Evolutionary conservation across 2,888 invertebrate species (phyloP), one percentile per base, ranked within the genome.

Genomic region (Tribolium freemani): DNA sequence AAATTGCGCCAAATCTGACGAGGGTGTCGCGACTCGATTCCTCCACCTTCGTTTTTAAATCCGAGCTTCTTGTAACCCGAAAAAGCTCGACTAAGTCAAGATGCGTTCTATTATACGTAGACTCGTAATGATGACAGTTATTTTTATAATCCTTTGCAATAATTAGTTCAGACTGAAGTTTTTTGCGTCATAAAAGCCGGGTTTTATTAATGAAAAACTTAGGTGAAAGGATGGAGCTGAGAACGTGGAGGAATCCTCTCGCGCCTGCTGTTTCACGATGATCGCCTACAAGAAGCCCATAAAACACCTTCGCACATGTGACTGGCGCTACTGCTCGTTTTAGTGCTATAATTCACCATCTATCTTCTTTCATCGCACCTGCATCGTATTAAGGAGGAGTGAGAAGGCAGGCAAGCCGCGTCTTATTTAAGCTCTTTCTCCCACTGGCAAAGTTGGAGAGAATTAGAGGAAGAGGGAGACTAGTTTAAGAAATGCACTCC

Each of bases 301-400:
- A 82, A 82, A 82, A 82, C 83, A 83, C 83, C 81, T 82, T 81
- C 79, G 82, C 83, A 82, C 81, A 82, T 81, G 82, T 79, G 80
- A 80, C 81, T 79, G 81, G 81, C 81, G 82, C 81, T 82, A 83
- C 83, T 77, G 79, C 80, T 81, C 76, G 70, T 66, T 78, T 78
- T 79, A 76, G 71, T 67, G 72, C 78, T 74, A 81, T 81, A 82
- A 82, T 75, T 83, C 78, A 80, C 76, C 79, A 69, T 70, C 71
- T 67, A 48, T 76, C 77, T 75, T 74, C 58, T 68, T 75, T 69
- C 48, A 21, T 48, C 54, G 30, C 57, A 30, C 53, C 68, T 56
- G 44, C 16, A 30, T 11, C 21, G 21, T 71, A 61, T 69, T 60
- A 53, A 26, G 63, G 57, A 56, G 30, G 74, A 72, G 68, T 45